Percentiles rank a stretch among this genome's conserved stretches.
phyloP scores from a whole-genome alignment of 1,140 invertebrate species.

The Radopholus similis region DNA sequence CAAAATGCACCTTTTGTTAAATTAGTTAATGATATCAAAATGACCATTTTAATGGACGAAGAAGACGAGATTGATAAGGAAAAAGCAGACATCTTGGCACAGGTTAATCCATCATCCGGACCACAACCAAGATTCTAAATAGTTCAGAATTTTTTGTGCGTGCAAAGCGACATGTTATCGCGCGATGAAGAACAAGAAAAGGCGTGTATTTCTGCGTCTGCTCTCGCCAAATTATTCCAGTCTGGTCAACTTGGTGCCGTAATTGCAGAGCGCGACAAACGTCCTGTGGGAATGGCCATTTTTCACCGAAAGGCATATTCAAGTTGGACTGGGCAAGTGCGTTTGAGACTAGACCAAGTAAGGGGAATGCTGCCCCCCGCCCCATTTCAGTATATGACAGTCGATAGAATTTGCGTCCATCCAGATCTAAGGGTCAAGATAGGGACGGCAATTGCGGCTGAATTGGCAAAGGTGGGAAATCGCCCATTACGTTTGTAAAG shows the following conservation, averaged over 20 bases:
- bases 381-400: conserved; percentile 1
- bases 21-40: too few relatives aligned
- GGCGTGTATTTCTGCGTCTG: too few relatives aligned
- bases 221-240: background rate
- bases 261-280: background rate
- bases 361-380: background rate
- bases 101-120: too few relatives aligned
- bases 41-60: too few relatives aligned
- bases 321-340: conserved; percentile 11
- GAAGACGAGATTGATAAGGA: too few relatives aligned
- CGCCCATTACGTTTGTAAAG: background rate
- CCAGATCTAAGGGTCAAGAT: background rate
- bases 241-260: conserved; percentile 10
- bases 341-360: background rate
- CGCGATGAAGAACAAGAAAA: too few relatives aligned
- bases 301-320: conserved; percentile 15
- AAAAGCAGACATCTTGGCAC: too few relatives aligned
- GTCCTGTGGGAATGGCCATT: conserved; percentile 5
- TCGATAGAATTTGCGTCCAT: background rate
- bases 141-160: too few relatives aligned
- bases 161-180: too few relatives aligned
- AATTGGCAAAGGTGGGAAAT: conserved; percentile 8
- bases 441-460: conserved; percentile 16
- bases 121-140: too few relatives aligned
- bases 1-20: too few relatives aligned